Evolutionary conservation across 2,888 invertebrate species (phyloP).

Genomic region (Ariolimax columbianus): DNA sequence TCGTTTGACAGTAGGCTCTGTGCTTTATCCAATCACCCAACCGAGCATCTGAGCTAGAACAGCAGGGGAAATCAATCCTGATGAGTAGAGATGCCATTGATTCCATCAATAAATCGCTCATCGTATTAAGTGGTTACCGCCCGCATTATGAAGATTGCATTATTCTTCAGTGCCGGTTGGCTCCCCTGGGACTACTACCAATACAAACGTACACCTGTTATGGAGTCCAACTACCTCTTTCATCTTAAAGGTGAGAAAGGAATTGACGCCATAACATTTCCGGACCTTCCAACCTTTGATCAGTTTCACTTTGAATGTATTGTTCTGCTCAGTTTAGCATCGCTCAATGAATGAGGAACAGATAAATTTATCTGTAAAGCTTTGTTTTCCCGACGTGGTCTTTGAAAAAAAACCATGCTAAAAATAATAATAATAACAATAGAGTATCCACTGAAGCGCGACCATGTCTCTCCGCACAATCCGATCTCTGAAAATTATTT

Average conservation of each 20-base stretch:
- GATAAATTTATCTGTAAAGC: background rate
- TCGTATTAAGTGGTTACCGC: conserved; percentile 29
- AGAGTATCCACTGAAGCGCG: background rate
- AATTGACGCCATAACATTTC: background rate
- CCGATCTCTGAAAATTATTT: background rate
- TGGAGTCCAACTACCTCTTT: background rate
- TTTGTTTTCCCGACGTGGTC: background rate
- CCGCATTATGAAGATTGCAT: conserved; percentile 9
- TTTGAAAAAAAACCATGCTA: background rate
- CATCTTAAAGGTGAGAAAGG: conserved; percentile 18
- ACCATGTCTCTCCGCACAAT: background rate
- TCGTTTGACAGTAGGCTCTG: background rate
- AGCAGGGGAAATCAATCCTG: conserved; percentile 16
- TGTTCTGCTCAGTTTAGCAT: too few relatives aligned
- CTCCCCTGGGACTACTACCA: background rate
- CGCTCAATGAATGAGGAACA: background rate
- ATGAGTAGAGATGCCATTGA: conserved; percentile 13
- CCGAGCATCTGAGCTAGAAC: background rate
- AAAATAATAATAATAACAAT: background rate
- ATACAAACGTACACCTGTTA: conserved; percentile 26
- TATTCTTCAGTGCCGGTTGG: background rate
- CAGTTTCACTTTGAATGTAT: background rate
- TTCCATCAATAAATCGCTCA: conserved; percentile 8
- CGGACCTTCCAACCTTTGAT: background rate
- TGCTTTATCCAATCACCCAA: background rate